These are phyloP conservation scores for Bostrychus sinensis DNA, from an alignment of 2,113 vertebrate genomes.

Conservation along the genomic window DNA sequence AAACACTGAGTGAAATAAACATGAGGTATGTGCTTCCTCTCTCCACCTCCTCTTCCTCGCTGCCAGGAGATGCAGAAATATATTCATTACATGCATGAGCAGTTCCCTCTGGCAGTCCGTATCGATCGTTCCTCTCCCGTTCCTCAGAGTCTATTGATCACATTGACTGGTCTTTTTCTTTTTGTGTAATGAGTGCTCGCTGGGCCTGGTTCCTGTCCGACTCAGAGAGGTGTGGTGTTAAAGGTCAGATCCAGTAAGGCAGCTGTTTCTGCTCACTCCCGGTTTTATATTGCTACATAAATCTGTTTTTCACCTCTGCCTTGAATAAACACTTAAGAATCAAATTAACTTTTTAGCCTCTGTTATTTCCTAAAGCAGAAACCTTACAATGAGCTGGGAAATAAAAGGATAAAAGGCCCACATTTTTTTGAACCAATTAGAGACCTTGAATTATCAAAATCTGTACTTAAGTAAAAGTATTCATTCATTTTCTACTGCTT, in stretches of 20 bases:
- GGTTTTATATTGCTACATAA: neutral
- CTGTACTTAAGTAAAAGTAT: no score
- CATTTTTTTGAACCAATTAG: no score
- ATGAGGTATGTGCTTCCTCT: constrained; percentile 16
- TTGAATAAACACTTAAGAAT: neutral
- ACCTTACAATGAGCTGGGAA: no score
- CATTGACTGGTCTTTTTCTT: constrained; percentile 25
- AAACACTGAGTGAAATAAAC: constrained; percentile 32
- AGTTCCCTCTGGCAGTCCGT: constrained; percentile 47
- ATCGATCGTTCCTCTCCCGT: constrained; percentile 60
- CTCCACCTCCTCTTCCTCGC: constrained; percentile 27
- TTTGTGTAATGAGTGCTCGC: constrained; percentile 39
- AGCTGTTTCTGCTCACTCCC: constrained; percentile 8
- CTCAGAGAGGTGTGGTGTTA: constrained; percentile 17
- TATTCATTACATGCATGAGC: constrained; percentile 69
- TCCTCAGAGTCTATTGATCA: constrained; percentile 52
- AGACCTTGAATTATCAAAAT: no score
- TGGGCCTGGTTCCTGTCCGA: constrained; percentile 29
- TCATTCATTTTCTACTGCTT: no score
- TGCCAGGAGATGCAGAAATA: constrained; percentile 56
- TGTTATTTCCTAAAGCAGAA: no score
- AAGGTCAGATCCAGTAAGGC: constrained; percentile 45
- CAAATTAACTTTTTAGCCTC: neutral
- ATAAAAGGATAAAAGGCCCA: no score
- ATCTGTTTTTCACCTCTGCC: no score